Evolutionary conservation across 2,113 vertebrate species (phyloP).

Genomic region (Percopsis transmontana): DNA sequence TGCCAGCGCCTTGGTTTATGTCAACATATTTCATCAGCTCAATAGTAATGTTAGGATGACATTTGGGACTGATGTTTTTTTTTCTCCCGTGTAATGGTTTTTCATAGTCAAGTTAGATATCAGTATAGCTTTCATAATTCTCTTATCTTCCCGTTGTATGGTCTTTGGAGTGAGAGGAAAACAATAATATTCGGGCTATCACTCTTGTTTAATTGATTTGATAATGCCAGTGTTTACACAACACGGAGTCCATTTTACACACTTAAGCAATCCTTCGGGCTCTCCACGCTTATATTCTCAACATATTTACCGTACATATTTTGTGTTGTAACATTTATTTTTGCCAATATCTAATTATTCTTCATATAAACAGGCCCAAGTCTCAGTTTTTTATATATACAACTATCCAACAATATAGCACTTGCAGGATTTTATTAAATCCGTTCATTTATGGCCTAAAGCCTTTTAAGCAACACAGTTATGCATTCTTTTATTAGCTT

Average conservation of each 20-base stretch:
- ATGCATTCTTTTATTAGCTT: slow-evolving; percentile 62
- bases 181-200: slow-evolving; percentile 28
- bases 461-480: slow-evolving; percentile 55
- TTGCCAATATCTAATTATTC: slow-evolving; percentile 20
- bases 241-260: slow-evolving; percentile 60
- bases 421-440: slow-evolving; percentile 59
- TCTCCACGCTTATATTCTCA: slow-evolving; percentile 48
- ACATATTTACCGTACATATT: slow-evolving; percentile 52
- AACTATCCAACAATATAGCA: slow-evolving; percentile 60
- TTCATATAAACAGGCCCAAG: slow-evolving; percentile 54
- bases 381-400: slow-evolving; percentile 49
- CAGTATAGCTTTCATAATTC: not conserved
- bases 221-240: slow-evolving; percentile 42
- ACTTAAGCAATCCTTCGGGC: slow-evolving; percentile 49
- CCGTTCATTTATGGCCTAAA: slow-evolving; percentile 53
- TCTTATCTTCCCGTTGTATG: slow-evolving; percentile 15
- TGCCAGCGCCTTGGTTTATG: slow-evolving; percentile 94
- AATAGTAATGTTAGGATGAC: slow-evolving; percentile 70
- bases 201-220: slow-evolving; percentile 58
- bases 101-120: slow-evolving; percentile 57
- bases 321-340: slow-evolving; percentile 60
- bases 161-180: slow-evolving; percentile 42
- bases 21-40: slow-evolving; percentile 83
- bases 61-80: slow-evolving; percentile 63
- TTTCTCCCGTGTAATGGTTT: slow-evolving; percentile 75